phyloP scores from a whole-genome alignment of 1,140 invertebrate species.

The Drosophila orosa region DNA sequence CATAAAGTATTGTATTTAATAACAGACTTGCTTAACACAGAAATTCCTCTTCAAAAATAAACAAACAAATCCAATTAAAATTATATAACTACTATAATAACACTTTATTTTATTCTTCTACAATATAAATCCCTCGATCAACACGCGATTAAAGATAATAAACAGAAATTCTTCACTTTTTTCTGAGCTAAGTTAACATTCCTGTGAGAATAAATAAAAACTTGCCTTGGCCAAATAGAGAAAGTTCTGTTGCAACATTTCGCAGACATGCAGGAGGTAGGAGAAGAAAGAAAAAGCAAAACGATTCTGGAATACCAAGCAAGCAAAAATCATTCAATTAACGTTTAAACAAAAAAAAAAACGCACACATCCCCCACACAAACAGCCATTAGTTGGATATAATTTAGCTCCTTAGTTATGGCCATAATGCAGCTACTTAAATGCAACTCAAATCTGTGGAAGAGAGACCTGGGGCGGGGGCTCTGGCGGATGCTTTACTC shows the following conservation, averaged over 20 bases:
- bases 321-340: conserved; percentile 54
- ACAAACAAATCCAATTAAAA: neutral
- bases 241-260: conserved; percentile 33
- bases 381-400: conserved; percentile 55
- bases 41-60: neutral
- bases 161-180: conserved; percentile 26
- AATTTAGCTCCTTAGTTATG: conserved; percentile 56
- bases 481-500: conserved; percentile 62
- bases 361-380: conserved; percentile 17
- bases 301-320: conserved; percentile 41
- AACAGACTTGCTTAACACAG: neutral
- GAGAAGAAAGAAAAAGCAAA: conserved; percentile 22
- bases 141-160: conserved; percentile 31
- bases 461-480: neutral
- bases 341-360: conserved; percentile 9
- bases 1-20: too few species aligned
- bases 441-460: conserved; percentile 42
- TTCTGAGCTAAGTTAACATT: neutral
- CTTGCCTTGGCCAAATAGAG: conserved; percentile 40
- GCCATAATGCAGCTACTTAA: conserved; percentile 60
- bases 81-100: neutral
- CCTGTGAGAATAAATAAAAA: conserved; percentile 22
- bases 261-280: neutral
- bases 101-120: neutral
- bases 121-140: conserved; percentile 6